Conservation (phyloP, 2,797 vertebrate genomes). For the Odontamblyopus lacepedii region DNA sequence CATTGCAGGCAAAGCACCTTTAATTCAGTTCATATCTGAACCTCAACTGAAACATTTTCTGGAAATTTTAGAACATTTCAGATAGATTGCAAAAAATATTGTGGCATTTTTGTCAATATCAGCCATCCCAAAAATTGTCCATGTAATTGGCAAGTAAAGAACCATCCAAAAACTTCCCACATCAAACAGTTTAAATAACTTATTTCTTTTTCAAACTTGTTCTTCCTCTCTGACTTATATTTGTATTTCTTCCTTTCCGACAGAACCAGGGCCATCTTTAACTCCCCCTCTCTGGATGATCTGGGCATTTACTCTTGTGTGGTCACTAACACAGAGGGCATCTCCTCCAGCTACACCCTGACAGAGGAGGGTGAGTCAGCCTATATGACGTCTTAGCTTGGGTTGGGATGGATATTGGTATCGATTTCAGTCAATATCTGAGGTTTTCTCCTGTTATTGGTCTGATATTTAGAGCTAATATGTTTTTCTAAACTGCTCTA, state of each 20-base stretch:
- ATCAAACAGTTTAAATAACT: not conserved
- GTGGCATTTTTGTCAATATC: no score
- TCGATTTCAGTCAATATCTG: no score
- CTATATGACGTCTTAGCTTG: not conserved
- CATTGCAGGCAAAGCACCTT: no score
- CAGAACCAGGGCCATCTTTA: slow-evolving; percentile 93
- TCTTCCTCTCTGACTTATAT: not conserved
- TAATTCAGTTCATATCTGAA: no score
- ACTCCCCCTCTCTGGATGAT: slow-evolving; percentile 89
- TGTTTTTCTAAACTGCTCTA: not conserved
- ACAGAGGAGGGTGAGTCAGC: slow-evolving; percentile 90
- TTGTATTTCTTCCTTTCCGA: slow-evolving; percentile 10
- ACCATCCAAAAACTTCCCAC: not conserved
- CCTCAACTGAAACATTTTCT: no score
- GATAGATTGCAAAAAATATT: no score
- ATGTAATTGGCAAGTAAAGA: no score
- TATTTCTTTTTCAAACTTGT: not conserved
- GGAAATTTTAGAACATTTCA: no score
- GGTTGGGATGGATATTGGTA: not conserved
- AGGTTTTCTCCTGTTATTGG: no score
- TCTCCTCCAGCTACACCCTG: slow-evolving; percentile 92
- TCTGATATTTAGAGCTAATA: not conserved
- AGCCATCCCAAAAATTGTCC: no score
- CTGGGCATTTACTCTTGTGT: slow-evolving; percentile 91
- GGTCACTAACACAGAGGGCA: slow-evolving; percentile 91